Evolutionary conservation across 2,113 vertebrate species (phyloP).

Genomic region (Tricholaema leucomelas): DNA sequence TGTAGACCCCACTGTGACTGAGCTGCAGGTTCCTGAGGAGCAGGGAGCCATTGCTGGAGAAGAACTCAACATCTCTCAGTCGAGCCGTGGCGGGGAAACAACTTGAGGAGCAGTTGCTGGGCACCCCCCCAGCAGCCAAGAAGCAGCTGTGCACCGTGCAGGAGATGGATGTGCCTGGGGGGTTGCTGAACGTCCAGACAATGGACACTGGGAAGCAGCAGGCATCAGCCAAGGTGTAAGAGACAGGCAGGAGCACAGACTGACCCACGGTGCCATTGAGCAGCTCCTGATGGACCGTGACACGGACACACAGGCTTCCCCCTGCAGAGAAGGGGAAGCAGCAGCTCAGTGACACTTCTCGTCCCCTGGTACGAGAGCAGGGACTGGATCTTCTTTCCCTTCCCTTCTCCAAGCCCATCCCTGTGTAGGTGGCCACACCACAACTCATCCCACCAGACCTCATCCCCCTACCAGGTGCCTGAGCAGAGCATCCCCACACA

Average conservation of each 20-base stretch:
- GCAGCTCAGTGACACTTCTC: background rate
- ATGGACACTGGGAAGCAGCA: rapidly evolving
- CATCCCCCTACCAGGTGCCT: background rate
- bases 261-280: background rate
- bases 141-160: rapidly evolving
- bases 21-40: background rate
- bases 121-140: rapidly evolving
- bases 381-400: background rate
- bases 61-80: rapidly evolving
- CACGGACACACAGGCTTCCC: background rate
- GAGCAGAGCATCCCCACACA: rapidly evolving
- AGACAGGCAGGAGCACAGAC: background rate
- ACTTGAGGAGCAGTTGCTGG: rapidly evolving
- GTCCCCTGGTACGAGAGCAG: rapidly evolving
- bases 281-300: background rate
- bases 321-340: background rate
- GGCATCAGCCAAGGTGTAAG: rapidly evolving
- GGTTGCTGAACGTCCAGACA: rapidly evolving
- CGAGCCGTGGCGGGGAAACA: rapidly evolving
- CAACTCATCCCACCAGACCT: background rate
- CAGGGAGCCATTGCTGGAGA: background rate
- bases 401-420: background rate
- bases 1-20: background rate
- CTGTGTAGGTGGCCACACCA: background rate
- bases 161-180: rapidly evolving